Percentiles rank a stretch among this genome's conserved stretches.
phyloP scores from a whole-genome alignment of 37 sponge, comb jelly and placozoan species.

The Crambe crambe region DNA sequence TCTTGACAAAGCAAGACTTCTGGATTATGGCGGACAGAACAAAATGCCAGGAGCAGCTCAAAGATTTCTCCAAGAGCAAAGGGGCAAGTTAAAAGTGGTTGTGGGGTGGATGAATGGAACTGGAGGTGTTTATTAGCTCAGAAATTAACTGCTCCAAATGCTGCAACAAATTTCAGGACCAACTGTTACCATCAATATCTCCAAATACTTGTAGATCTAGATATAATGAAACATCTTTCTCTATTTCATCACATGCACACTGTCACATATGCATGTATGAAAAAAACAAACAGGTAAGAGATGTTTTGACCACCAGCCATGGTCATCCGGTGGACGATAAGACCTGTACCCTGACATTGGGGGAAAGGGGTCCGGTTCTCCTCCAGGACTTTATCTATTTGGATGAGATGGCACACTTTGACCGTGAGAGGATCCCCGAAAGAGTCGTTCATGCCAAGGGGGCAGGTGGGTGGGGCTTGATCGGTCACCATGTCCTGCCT shows the following conservation, averaged over 20 bases:
- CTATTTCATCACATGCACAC: too few species aligned
- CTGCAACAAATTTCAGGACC: too few species aligned
- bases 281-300: too few species aligned
- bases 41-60: constrained; percentile 62
- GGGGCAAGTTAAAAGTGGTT: constrained; percentile 41
- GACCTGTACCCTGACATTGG: constrained; percentile 67
- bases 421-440: constrained; percentile 92
- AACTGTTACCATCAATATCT: too few species aligned
- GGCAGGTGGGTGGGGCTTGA: constrained; percentile 77
- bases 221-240: too few species aligned
- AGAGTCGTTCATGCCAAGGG: constrained; percentile 97
- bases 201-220: too few species aligned
- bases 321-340: constrained; percentile 84
- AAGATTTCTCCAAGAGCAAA: constrained; percentile 61
- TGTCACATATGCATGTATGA: too few species aligned
- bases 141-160: too few species aligned
- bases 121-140: too few species aligned
- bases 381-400: constrained; percentile 82
- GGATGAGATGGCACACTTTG: constrained; percentile 95
- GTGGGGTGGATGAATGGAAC: too few species aligned
- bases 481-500: too few species aligned
- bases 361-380: constrained; percentile 74
- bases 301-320: constrained; percentile 82
- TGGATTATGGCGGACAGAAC: constrained; percentile 50
- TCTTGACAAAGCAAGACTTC: too few species aligned